phyloP scores from a whole-genome alignment of 1,140 invertebrate genomes.

The Apis cerana region DNA sequence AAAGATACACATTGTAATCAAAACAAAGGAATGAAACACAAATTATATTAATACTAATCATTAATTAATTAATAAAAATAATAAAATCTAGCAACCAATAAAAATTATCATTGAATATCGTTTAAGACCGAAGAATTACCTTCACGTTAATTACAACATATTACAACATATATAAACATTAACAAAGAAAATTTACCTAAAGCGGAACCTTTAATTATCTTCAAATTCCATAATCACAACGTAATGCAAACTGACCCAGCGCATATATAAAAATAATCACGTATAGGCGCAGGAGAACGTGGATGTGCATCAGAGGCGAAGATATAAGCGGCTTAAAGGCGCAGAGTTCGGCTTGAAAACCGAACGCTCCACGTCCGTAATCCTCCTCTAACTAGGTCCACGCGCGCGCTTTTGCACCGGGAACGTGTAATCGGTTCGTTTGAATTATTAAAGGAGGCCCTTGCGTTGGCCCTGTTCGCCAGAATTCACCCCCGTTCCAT shows the following conservation, averaged over 20 bases:
- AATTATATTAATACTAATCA: no score
- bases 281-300: background rate
- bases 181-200: no score
- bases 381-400: constrained; percentile 42
- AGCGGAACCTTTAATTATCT: no score
- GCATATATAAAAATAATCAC: background rate
- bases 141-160: no score
- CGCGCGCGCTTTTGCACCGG: constrained; percentile 15
- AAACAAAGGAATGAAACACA: no score
- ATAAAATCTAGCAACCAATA: no score
- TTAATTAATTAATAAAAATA: no score
- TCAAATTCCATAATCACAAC: background rate
- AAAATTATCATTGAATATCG: no score
- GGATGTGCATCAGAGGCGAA: background rate
- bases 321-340: constrained; percentile 56
- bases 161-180: no score
- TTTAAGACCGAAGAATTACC: no score
- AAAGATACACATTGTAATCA: no score
- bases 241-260: background rate
- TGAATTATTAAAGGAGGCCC: constrained; percentile 42
- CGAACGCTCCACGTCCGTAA: constrained; percentile 51
- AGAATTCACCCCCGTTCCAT: constrained; percentile 3
- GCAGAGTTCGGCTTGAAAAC: constrained; percentile 44
- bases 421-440: constrained; percentile 38
- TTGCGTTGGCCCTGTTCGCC: background rate